Percentiles rank a stretch among this genome's conserved stretches.
Conservation (phyloP, 92 coral and sea anemone species). For the Epizoanthus fatuus region DNA sequence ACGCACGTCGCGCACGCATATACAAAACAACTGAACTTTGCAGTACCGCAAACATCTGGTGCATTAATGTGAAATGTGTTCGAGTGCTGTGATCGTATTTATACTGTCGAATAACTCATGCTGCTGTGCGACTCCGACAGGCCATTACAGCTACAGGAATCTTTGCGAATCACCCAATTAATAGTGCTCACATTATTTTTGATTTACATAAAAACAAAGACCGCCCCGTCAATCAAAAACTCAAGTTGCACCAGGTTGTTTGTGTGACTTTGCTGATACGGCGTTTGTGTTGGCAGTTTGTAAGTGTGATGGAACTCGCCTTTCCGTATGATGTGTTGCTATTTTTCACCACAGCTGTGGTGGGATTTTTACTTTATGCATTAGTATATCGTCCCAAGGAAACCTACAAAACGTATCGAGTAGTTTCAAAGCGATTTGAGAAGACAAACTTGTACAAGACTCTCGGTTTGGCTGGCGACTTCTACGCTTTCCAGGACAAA, state of each 20-base stretch:
- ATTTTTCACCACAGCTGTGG: constrained; percentile 75
- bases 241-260: neutral
- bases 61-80: too few species aligned
- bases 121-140: too few species aligned
- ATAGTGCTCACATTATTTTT: neutral
- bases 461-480: constrained; percentile 89
- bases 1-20: too few species aligned
- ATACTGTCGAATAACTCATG: too few species aligned
- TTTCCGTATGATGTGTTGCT: constrained; percentile 82
- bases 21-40: too few species aligned
- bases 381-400: constrained; percentile 84
- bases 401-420: constrained; percentile 77
- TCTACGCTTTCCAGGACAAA: constrained; percentile 85
- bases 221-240: constrained; percentile 21
- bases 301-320: constrained; percentile 65
- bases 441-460: constrained; percentile 73
- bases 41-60: too few species aligned
- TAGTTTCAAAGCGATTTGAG: constrained; percentile 75
- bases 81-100: too few species aligned
- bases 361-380: constrained; percentile 80
- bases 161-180: too few species aligned
- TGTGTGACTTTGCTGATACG: too few species aligned
- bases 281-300: too few species aligned
- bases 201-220: constrained; percentile 36
- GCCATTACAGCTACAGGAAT: too few species aligned